Evolutionary conservation across 30 jellyfish, hydroid and myxozoan species (phyloP).

Genomic region (Aurelia coerulea): DNA sequence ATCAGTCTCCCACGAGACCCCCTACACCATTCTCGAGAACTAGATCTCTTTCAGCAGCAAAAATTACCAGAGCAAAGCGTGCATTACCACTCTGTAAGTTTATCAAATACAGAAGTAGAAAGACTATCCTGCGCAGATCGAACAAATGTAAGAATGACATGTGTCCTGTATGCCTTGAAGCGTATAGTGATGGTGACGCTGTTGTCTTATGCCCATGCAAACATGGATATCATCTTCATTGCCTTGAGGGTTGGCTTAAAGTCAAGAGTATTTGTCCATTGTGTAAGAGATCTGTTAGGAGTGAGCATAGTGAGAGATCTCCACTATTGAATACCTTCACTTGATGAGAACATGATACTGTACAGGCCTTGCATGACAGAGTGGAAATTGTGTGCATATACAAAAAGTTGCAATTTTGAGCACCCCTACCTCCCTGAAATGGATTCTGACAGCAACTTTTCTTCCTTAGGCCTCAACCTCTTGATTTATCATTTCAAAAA

Average conservation of each 20-base stretch:
- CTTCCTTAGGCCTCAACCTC: no score
- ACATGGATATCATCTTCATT: constrained; percentile 47
- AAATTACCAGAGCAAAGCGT: constrained; percentile 21
- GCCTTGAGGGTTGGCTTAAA: constrained; percentile 55
- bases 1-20: background rate
- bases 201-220: constrained; percentile 54
- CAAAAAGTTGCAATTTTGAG: no score
- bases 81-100: constrained; percentile 41
- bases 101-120: background rate
- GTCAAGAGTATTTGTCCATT: constrained; percentile 48
- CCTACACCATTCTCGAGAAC: background rate
- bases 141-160: constrained; percentile 40
- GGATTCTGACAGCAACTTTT: no score
- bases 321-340: constrained; percentile 19
- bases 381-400: no score
- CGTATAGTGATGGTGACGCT: constrained; percentile 4
- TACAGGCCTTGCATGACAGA: no score
- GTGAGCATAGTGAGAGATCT: constrained; percentile 28
- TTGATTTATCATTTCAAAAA: no score
- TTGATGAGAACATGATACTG: background rate
- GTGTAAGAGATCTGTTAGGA: constrained; percentile 36
- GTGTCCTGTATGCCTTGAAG: constrained; percentile 56
- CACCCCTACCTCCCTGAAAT: no score
- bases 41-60: constrained; percentile 4
- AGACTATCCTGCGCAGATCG: constrained; percentile 15